These are phyloP conservation scores for Argya squamiceps DNA, from an alignment of 2,797 vertebrate genomes.

Conservation along the genomic window DNA sequence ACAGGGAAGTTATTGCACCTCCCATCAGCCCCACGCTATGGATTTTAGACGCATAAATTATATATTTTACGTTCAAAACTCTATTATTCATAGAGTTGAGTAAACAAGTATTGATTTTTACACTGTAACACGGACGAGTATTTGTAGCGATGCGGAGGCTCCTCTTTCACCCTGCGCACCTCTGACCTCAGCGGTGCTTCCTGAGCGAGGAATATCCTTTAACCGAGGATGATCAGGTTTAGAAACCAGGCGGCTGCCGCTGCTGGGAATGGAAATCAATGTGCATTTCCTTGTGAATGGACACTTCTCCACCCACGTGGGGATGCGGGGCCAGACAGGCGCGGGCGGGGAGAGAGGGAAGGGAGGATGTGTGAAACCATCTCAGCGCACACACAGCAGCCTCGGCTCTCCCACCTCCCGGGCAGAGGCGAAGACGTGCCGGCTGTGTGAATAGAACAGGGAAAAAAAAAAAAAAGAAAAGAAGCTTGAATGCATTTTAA, in stretches of 20 bases:
- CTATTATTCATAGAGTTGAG: constrained; percentile 65
- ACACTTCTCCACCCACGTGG: background rate
- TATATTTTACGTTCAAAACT: constrained; percentile 53
- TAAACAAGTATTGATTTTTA: constrained; percentile 73
- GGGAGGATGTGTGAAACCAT: background rate
- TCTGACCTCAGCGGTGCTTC: constrained; percentile 61
- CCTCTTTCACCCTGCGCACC: background rate
- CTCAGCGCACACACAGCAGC: background rate
- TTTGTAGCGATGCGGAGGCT: constrained; percentile 16
- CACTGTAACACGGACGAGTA: background rate
- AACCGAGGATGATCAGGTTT: background rate
- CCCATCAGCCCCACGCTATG: background rate
- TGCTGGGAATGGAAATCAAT: constrained; percentile 37
- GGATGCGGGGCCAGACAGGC: background rate
- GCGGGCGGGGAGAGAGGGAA: background rate
- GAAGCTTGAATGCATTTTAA: background rate
- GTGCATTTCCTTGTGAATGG: background rate
- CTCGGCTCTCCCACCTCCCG: background rate
- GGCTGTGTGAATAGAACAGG: background rate
- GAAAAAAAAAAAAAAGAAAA: background rate
- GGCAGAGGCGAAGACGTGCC: background rate
- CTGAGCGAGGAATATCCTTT: background rate
- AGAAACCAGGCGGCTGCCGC: background rate
- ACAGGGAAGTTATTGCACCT: background rate
- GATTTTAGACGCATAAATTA: constrained; percentile 49